Evolutionary conservation across 2,113 vertebrate species (phyloP), one percentile per base, ranked within the genome.

Genomic region (Vanacampus margaritifer): DNA sequence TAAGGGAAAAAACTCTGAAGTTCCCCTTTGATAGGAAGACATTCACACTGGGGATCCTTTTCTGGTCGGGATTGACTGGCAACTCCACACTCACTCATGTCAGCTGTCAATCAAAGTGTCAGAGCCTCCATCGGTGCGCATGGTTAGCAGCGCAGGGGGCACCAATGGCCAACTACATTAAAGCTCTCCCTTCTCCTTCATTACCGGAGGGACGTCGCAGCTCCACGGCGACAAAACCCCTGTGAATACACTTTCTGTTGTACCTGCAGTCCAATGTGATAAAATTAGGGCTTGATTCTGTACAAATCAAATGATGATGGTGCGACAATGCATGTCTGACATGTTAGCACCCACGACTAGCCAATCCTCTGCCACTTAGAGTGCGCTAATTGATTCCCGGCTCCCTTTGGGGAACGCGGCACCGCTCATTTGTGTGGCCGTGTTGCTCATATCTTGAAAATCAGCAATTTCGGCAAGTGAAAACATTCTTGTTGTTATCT

Each of bases 341-440:
- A 93, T 93, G 91, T 94, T 94, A 93, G 95, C 94, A 93, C 94
- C 91, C 92, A 90, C 91, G 88, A 90, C 90, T 93, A 94, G 93
- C 93, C 95, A 77, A 81, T 74, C 93, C 91, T 86, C 93, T 92
- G 93, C 94, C 93, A 94, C 92, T 62, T 89, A 93, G 94, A 95
- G 94, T 93, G 91, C 84, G 92, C 93, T 96, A 96, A 97, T 97
- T 96, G 94, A 96, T 96, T 96, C 93, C 85, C 89, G 43, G 91
- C 87, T 91, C 88, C 92, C 92, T 94, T 92, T 92, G 92, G 86
- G 95, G 94, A 94, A 93, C 91, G 90, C 89, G 78, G 91, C 91
- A 92, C 87, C 72, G 89, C 92, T 92, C 91, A 86, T 92, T 91
- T 91, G 68, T 91, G 71, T 57, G 91, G 91, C 80, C 54, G 54